These are phyloP conservation scores for Aphidoletes aphidimyza DNA, from an alignment of 2,888 invertebrate genomes.

Conservation along the genomic window DNA sequence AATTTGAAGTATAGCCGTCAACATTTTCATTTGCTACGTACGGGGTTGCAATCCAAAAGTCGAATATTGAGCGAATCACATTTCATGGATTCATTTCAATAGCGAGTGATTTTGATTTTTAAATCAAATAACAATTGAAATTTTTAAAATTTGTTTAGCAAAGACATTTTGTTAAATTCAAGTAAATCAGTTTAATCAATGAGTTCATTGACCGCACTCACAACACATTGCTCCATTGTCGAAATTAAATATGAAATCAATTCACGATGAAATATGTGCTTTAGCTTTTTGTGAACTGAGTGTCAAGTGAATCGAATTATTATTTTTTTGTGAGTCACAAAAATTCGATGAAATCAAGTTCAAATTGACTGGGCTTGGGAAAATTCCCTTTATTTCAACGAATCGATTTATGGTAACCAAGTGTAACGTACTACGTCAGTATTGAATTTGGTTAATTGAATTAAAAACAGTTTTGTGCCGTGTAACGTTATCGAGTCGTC, in stretches of 20 bases:
- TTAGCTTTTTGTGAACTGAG: too few species aligned
- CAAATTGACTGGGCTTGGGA: too few species aligned
- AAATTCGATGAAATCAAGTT: too few species aligned
- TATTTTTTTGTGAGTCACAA: too few species aligned
- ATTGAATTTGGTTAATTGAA: neutral
- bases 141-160: neutral
- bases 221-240: too few species aligned
- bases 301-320: too few species aligned
- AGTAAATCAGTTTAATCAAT: too few species aligned
- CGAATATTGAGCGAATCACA: neutral
- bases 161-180: neutral
- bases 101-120: neutral
- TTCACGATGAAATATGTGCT: too few species aligned
- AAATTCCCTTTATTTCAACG: too few species aligned
- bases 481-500: neutral
- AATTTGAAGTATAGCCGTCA: conserved; percentile 11
- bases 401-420: neutral
- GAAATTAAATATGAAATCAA: too few species aligned
- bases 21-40: conserved; percentile 12
- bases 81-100: neutral
- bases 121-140: too few species aligned
- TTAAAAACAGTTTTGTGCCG: neutral
- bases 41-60: neutral
- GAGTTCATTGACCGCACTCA: too few species aligned
- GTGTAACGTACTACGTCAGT: neutral